These are phyloP conservation scores for Palythoa heliodiscus DNA, from an alignment of 92 coral and sea anemone genomes.

Conservation along the genomic window DNA sequence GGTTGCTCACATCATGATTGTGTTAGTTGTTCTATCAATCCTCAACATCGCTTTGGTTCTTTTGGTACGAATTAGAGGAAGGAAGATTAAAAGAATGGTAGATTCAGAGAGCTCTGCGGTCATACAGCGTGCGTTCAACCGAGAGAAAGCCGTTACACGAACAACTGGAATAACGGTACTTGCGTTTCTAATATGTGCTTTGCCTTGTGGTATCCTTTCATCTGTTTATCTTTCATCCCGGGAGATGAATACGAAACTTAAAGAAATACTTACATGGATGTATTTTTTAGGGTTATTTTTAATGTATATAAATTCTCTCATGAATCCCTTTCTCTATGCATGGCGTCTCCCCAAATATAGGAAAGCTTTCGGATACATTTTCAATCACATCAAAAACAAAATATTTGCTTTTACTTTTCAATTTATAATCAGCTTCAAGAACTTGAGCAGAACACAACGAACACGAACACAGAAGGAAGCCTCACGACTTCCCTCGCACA, in stretches of 20 bases:
- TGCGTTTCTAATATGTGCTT: too few relatives aligned
- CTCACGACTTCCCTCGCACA: not conserved
- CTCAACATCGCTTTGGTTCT: not conserved
- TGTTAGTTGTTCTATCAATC: not conserved
- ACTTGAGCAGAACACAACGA: not conserved
- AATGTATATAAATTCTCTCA: too few relatives aligned
- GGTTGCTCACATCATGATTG: not conserved
- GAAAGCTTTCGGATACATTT: not conserved
- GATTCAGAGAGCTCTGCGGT: not conserved
- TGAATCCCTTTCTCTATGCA: too few relatives aligned
- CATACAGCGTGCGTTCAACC: not conserved
- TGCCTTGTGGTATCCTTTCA: not conserved
- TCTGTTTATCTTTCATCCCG: not conserved
- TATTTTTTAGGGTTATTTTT: not conserved
- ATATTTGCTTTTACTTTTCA: not conserved
- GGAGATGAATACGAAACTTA: not conserved
- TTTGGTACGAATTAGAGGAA: not conserved
- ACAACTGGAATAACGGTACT: too few relatives aligned
- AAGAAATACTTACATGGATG: not conserved
- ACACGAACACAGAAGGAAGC: not conserved
- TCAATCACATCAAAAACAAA: not conserved
- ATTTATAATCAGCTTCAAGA: not conserved
- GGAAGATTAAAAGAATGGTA: not conserved
- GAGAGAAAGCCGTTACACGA: slow-evolving; percentile 15
- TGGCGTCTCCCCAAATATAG: too few relatives aligned